Evolutionary conservation across 2,797 vertebrate genomes (phyloP), one percentile per base, ranked within the genome.

Genomic region (Lepilemur ruficaudatus): DNA sequence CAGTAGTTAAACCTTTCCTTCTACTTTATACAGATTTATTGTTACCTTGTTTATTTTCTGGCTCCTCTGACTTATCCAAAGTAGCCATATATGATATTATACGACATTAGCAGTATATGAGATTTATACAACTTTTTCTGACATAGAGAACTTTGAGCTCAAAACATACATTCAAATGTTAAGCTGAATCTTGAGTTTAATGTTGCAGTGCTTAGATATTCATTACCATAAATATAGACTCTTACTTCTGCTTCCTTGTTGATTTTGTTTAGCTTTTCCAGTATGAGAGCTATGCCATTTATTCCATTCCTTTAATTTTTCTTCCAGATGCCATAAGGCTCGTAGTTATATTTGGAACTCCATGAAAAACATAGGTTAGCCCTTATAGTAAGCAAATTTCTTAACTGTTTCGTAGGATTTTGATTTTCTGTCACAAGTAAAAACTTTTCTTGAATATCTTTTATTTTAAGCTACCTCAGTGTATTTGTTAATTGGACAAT

Each of bases 21-120:
- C n/a, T 0, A 46, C 12, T 78, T 82, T 59, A 20, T 92, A 63
- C 73, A 59, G 17, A 22, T 38, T 92, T 96, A 70, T 73, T 75
- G n/a, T 52, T 59, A 67, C 82, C 83, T 97, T 55, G n/a, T 85
- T 89, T 93, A 50, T 93, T 80, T 91, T 93, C 17, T 38, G 4
- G 85, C 23, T 89, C 35, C 38, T 22, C 8, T 70, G 75, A 89
- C 32, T 85, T 76, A 93, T 75, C 28, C 59, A 85, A 55, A 43
- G 23, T 57, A 78, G 12, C 15, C 43, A 4, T 22, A 12, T 41
- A 61, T 90, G 46, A 61, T 30, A 59, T 10, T 52, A 1, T 50
- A 30, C 72, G 73, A 72, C 28, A 92, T 89, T n/a, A 78, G 48
- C 46, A 96, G 32, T 61, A 9, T 81, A 9, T 50, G 35, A 18